Evolutionary conservation across 2,797 vertebrate genomes (phyloP).

Genomic region (Yasuhikotakia modesta): DNA sequence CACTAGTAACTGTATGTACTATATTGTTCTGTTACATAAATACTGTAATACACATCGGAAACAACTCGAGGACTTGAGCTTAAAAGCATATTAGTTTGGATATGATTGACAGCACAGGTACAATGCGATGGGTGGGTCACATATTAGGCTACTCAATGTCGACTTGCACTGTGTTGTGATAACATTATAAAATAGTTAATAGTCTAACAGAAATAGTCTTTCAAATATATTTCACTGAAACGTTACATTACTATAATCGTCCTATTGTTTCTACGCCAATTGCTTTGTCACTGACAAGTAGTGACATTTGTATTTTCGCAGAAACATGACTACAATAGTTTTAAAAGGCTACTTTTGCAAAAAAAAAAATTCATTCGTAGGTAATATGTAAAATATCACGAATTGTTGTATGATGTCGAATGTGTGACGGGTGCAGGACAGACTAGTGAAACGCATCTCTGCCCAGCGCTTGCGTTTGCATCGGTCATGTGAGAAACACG

Average conservation of each 20-base stretch:
- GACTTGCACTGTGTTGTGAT: background rate
- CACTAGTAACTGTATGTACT: background rate
- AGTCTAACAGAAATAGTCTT: background rate
- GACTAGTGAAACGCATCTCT: conserved; percentile 31
- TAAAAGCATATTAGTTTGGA: background rate
- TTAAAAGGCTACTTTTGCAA: background rate
- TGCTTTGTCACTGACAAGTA: too few relatives aligned
- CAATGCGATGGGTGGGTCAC: background rate
- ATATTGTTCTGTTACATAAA: too few relatives aligned
- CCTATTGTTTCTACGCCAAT: too few relatives aligned
- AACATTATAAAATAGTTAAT: background rate
- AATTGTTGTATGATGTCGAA: too few relatives aligned
- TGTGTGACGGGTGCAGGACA: conserved; percentile 29
- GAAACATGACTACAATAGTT: background rate
- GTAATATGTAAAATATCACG: background rate
- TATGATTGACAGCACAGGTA: background rate
- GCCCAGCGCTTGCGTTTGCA: background rate
- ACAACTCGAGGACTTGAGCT: background rate
- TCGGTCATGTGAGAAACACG: conserved; percentile 35
- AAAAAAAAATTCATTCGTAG: background rate
- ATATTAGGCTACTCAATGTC: background rate
- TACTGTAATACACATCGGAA: background rate
- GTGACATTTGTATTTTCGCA: background rate
- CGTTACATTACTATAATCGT: too few relatives aligned
- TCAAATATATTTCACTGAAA: background rate